Percentiles rank a stretch among this genome's conserved stretches.
Evolutionary conservation across 1,140 invertebrate species (phyloP).

Genomic region (Odontomachus brunneus): DNA sequence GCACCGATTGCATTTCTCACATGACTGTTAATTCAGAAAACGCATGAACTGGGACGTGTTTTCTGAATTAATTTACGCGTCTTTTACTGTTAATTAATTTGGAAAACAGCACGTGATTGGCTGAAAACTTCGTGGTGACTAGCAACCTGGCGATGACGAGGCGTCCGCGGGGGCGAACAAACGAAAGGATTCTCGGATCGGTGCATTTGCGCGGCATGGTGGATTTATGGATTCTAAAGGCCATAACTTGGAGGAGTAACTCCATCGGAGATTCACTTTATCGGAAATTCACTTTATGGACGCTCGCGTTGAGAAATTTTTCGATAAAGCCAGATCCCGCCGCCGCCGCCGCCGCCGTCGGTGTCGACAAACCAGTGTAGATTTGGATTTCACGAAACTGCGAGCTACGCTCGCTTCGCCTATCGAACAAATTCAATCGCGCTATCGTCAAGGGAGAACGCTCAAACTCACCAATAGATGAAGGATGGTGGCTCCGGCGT

Average conservation of each 20-base stretch:
- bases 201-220: background rate
- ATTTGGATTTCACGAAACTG: conserved; percentile 50
- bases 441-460: conserved; percentile 51
- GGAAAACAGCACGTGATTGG: too few relatives aligned
- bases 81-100: too few relatives aligned
- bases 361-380: conserved; percentile 21
- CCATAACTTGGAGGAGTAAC: background rate
- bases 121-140: too few relatives aligned
- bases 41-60: too few relatives aligned
- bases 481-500: conserved; percentile 95
- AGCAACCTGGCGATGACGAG: too few relatives aligned
- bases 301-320: conserved; percentile 38
- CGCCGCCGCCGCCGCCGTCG: background rate
- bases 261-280: conserved; percentile 28
- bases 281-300: conserved; percentile 37
- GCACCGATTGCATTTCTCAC: too few relatives aligned
- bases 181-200: conserved; percentile 8
- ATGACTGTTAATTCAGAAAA: too few relatives aligned
- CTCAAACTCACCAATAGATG: conserved; percentile 91
- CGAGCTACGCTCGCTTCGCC: background rate
- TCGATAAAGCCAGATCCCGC: conserved; percentile 32
- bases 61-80: too few relatives aligned
- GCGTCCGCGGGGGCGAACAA: too few relatives aligned
- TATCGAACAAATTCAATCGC: conserved; percentile 44
- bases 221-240: conserved; percentile 7